These are phyloP conservation scores for Limnephilus auricula DNA, from an alignment of 2,888 invertebrate genomes.

Conservation along the genomic window DNA sequence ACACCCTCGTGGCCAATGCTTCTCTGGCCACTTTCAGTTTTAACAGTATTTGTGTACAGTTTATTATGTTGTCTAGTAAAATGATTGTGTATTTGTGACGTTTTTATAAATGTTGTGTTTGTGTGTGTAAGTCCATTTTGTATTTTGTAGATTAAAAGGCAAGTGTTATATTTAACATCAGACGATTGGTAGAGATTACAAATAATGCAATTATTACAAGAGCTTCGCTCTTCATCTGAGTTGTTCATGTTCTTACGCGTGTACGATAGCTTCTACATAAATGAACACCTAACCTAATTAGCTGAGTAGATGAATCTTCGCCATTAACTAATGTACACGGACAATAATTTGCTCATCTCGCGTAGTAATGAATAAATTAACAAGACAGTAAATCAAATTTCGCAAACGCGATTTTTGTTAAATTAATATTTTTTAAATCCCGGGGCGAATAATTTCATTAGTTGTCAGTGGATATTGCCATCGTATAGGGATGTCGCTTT, in stretches of 20 bases:
- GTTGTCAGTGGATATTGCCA: background rate
- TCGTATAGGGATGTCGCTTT: background rate
- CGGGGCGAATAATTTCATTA: background rate
- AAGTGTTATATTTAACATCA: too few species aligned
- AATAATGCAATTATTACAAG: background rate
- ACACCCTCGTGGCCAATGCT: too few species aligned
- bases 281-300: background rate
- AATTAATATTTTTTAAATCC: conserved; percentile 6
- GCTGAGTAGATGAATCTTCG: background rate
- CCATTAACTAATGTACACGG: background rate
- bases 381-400: background rate
- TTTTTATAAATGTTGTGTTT: too few species aligned
- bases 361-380: background rate
- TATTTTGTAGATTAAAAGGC: too few species aligned
- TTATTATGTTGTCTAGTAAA: too few species aligned
- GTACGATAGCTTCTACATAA: background rate
- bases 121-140: too few species aligned
- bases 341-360: background rate
- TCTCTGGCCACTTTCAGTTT: too few species aligned
- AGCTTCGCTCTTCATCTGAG: background rate
- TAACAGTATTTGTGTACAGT: too few species aligned
- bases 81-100: too few species aligned
- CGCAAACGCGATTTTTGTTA: background rate
- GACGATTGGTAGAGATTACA: background rate
- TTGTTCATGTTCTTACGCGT: background rate